Evolutionary conservation across 2,113 vertebrate species (phyloP), one percentile per base, ranked within the genome.

Genomic region (Polyodon spathula): DNA sequence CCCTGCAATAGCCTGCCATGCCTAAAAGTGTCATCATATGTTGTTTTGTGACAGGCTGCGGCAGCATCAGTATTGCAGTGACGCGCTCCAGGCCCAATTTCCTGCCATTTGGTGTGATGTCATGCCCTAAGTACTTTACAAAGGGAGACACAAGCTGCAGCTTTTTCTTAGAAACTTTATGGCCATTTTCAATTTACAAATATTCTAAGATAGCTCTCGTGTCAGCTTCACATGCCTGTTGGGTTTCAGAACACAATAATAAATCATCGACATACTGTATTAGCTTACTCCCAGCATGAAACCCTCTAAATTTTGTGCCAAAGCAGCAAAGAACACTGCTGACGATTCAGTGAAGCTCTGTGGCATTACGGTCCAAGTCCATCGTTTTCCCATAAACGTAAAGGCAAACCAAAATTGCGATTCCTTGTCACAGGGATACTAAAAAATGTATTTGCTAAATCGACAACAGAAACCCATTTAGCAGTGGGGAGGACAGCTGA

Each of bases 371-470:
- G 9, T 9, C 54, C 37, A 56, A 6, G 1, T 9, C 54, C 8
- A 57, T 7, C 42, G 61, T 11, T 48, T 53, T 1, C 44, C 54
- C 8, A 11, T 4, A 55, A 59, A 67, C 1, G 60, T 59, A 15
- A 63, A 63, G 1, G 60, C 65, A 67, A 67, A 63, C 27, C 51
- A 48, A 41, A 51, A 27, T 14, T 46, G 50, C 5, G 17, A 0
- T 4, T 53, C 37, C 5, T 54, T 3, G 6, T 53, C 0, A 63
- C 57, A 4, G 65, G 60, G 12, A 67, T 59, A n/a, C n/a, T 50
- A 11, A 63, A 67, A 37, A 67, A 67, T 2, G 65, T 55, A 54
- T 67, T 63, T 5, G 61, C 61, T 14, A 66, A 41, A 41, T 66
- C 59, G 3, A 48, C 37, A 1, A 63, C 48, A 1, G 56, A 55